A percentile compares a stretch with the other conserved stretches of the same genome.
Evolutionary conservation across 1,140 invertebrate species (phyloP).

Genomic region (Aphelenchoides besseyi): DNA sequence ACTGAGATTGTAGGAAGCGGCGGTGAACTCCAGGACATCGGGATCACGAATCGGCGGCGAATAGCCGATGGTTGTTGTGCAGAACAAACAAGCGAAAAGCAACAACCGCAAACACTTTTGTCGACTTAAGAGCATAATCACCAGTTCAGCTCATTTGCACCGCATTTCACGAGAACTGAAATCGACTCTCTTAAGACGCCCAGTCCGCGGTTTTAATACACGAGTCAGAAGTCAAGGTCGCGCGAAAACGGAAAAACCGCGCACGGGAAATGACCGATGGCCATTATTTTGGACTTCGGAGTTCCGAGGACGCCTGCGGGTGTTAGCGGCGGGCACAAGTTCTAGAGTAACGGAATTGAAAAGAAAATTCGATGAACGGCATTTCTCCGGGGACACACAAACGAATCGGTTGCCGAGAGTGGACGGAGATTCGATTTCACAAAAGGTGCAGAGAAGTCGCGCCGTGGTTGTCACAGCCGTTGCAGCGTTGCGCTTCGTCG

Average conservation of each 20-base stretch:
- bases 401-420: background rate
- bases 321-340: background rate
- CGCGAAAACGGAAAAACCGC: background rate
- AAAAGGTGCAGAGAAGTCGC: too few species aligned
- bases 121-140: background rate
- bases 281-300: background rate
- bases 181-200: background rate
- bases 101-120: background rate
- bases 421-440: background rate
- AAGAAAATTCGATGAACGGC: background rate
- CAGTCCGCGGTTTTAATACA: background rate
- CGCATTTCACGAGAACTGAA: background rate
- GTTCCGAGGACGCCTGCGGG: background rate
- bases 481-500: too few species aligned
- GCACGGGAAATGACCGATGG: background rate
- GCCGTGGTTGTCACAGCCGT: too few species aligned
- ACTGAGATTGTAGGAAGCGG: slow-evolving; percentile 36
- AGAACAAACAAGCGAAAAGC: background rate
- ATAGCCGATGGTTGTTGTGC: background rate
- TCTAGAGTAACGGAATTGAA: background rate
- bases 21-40: slow-evolving; percentile 45
- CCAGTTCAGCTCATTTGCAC: background rate
- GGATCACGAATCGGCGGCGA: slow-evolving; percentile 7
- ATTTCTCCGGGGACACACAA: background rate
- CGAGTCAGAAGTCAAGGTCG: background rate